Conservation (phyloP, 2,888 invertebrate species). For the Epicampocera succincta region DNA sequence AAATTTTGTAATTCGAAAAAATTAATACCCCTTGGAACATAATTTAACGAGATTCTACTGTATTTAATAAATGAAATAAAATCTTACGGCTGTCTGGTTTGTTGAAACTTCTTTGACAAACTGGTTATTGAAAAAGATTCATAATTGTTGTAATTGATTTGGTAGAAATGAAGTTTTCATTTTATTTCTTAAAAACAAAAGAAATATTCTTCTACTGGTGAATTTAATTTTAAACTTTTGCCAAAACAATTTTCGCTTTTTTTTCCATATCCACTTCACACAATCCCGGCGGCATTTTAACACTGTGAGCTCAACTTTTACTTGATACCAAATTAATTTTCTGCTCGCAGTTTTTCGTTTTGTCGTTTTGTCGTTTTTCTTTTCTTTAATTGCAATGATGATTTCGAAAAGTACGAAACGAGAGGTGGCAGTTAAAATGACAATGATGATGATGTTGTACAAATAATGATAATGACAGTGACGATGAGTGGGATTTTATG, state of each 20-base stretch:
- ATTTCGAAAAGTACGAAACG: slow-evolving; percentile 17
- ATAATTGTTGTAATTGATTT: not conserved
- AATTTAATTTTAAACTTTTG: not conserved
- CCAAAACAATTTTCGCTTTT: not conserved
- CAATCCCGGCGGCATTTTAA: slow-evolving; percentile 60
- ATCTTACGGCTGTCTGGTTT: too few species aligned
- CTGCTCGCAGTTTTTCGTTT: slow-evolving; percentile 47
- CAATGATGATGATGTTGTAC: slow-evolving; percentile 34
- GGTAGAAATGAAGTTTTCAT: not conserved
- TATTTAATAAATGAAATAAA: too few species aligned
- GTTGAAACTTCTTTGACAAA: too few species aligned
- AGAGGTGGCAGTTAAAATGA: slow-evolving; percentile 32
- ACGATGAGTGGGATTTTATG: slow-evolving; percentile 60
- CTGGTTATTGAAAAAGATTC: not conserved
- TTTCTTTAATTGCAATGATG: slow-evolving; percentile 46
- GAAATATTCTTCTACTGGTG: not conserved
- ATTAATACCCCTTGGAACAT: too few species aligned
- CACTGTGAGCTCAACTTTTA: slow-evolving; percentile 58
- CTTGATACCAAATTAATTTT: slow-evolving; percentile 65
- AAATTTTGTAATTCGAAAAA: too few species aligned
- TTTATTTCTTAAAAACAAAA: not conserved
- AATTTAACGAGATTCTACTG: too few species aligned
- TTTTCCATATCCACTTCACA: too few species aligned
- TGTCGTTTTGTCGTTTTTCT: too few species aligned
- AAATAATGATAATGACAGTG: slow-evolving; percentile 50